Base-by-base conservation (phyloP, 1,140 invertebrate genomes). In the Mya arenaria region DNA sequence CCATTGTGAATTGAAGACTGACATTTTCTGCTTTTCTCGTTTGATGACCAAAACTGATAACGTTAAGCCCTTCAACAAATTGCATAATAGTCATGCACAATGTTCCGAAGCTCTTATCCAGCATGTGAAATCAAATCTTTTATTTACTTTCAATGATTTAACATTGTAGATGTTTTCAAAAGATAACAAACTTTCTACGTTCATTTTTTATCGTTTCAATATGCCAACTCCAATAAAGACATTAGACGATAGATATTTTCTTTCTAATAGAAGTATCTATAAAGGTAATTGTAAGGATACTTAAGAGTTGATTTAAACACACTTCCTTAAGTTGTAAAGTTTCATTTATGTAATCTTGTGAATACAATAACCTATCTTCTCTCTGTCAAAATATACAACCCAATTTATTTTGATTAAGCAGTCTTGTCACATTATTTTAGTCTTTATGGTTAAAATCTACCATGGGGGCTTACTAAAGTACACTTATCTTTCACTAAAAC, bases 271-370 rank as follows among this genome's bases (percentile, higher is more conserved):
- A 55, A 37, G 48, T 72, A 72, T 72, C 48, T 58, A 56, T 56
- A 72, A 72, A 72, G 23, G 34, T 56, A 58, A 39, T 44, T 4
- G 58, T 17, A 72, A 72, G 56, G 48, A 72, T 32, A 48, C 41
- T 72, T 72, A 55, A 72, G 48, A 72, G 58, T 72, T 72, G 69
- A 72, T 52, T 68, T 72, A 34, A 56, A 72, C 48, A 72, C 69
- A 56, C 58, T 72, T 48, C n/a, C n/a, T n/a, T n/a, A n/a, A n/a
- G n/a, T n/a, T n/a, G n/a, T n/a, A n/a, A n/a, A n/a, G n/a, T n/a
- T n/a, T n/a, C n/a, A n/a, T n/a, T n/a, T n/a, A n/a, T n/a, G n/a
- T n/a, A n/a, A n/a, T n/a, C n/a, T n/a, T n/a, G n/a, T n/a, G n/a
- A n/a, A n/a, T n/a, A n/a, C n/a, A n/a, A n/a, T n/a, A n/a, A n/a